Evolutionary conservation across 2,888 invertebrate species (phyloP).

Genomic region (Synergus japonicus): DNA sequence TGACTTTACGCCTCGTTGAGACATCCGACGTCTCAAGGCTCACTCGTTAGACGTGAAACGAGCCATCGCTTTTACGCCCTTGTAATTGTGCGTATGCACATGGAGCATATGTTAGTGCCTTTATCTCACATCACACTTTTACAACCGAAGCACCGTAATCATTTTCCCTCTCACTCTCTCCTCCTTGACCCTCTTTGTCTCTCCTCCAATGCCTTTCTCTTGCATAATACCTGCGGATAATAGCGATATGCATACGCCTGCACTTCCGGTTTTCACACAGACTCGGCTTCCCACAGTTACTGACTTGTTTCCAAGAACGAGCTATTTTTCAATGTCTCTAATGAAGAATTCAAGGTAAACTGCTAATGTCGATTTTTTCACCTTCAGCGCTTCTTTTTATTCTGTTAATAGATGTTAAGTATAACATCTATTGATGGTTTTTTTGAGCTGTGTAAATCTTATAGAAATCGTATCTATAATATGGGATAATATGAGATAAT

Average conservation of each 20-base stretch:
- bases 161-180: slow-evolving; percentile 23
- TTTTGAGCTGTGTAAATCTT: neutral
- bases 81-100: neutral
- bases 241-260: slow-evolving; percentile 19
- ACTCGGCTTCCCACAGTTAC: slow-evolving; percentile 11
- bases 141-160: slow-evolving; percentile 30
- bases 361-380: neutral
- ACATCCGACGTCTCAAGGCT: slow-evolving; percentile 4
- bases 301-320: neutral
- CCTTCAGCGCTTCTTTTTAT: neutral
- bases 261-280: slow-evolving; percentile 28
- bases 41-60: neutral
- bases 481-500: no score
- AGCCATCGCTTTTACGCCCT: slow-evolving; percentile 15
- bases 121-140: slow-evolving; percentile 34
- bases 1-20: neutral
- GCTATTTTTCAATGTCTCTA: slow-evolving; percentile 35
- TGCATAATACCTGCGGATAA: slow-evolving; percentile 35
- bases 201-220: slow-evolving; percentile 18
- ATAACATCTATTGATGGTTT: neutral
- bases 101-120: slow-evolving; percentile 6
- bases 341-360: slow-evolving; percentile 37
- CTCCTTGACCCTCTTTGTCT: slow-evolving; percentile 4
- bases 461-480: no score
- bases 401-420: neutral